These are phyloP conservation scores for Drosophila fuyamai DNA, from an alignment of 1,140 invertebrate genomes.

Conservation along the genomic window DNA sequence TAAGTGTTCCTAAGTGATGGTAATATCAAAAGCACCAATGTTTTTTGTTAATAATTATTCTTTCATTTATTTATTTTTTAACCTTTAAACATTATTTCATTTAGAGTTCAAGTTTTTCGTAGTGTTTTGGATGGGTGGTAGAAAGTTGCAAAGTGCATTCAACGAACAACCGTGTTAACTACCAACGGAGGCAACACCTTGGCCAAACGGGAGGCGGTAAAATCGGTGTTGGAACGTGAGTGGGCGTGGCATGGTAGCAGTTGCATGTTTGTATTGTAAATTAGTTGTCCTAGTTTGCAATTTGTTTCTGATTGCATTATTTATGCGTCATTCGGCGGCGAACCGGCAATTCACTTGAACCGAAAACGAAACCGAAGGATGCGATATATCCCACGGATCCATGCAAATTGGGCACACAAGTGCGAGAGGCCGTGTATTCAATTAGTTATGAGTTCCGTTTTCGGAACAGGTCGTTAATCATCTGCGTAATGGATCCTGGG, in stretches of 20 bases:
- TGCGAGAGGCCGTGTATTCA: constrained; percentile 4
- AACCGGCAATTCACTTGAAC: constrained; percentile 60
- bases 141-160: constrained; percentile 33
- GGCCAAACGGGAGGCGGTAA: constrained; percentile 6
- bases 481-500: constrained; percentile 29
- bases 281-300: constrained; percentile 74
- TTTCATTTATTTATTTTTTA: too few relatives aligned
- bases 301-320: constrained; percentile 73
- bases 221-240: background rate
- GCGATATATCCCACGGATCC: background rate
- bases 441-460: constrained; percentile 41
- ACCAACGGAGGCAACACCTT: constrained; percentile 35
- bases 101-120: background rate
- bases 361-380: constrained; percentile 13
- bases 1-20: too few relatives aligned
- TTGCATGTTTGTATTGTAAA: constrained; percentile 76
- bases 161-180: constrained; percentile 37
- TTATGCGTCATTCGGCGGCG: constrained; percentile 50
- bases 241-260: constrained; percentile 17
- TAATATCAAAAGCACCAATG: too few relatives aligned
- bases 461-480: constrained; percentile 26
- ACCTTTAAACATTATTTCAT: background rate
- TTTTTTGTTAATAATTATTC: too few relatives aligned
- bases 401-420: constrained; percentile 23
- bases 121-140: background rate